phyloP scores from a whole-genome alignment of 2,888 invertebrate species.

The Dyspetes luteomarginatus region DNA sequence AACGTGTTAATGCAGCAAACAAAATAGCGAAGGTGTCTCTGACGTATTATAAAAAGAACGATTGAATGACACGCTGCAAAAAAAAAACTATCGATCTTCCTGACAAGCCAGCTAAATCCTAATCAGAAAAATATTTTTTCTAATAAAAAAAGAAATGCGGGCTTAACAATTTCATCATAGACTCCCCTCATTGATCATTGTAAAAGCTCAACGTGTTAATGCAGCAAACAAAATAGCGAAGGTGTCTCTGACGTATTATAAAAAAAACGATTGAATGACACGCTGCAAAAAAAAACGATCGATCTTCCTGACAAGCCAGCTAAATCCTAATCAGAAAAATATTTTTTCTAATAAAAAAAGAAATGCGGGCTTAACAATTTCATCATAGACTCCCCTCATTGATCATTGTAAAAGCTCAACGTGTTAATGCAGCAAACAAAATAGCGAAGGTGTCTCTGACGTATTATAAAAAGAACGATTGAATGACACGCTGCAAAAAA shows the following conservation, averaged over 20 bases:
- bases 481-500: constrained; percentile 7
- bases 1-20: no score
- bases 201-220: not conserved
- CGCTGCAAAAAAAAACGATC: constrained; percentile 9
- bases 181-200: not conserved
- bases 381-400: no score
- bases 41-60: constrained; percentile 13
- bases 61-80: not conserved
- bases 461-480: constrained; percentile 5
- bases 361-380: no score
- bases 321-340: no score
- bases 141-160: no score
- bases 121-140: no score
- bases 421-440: constrained; percentile 1
- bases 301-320: constrained; percentile 40
- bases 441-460: constrained; percentile 19
- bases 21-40: constrained; percentile 15
- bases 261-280: not conserved
- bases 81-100: not conserved
- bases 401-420: no score
- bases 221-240: not conserved
- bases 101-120: not conserved
- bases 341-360: no score
- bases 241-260: not conserved
- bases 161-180: no score